These are phyloP conservation scores for Linyphia triangularis DNA, from an alignment of 2,888 invertebrate species.

Conservation along the genomic window DNA sequence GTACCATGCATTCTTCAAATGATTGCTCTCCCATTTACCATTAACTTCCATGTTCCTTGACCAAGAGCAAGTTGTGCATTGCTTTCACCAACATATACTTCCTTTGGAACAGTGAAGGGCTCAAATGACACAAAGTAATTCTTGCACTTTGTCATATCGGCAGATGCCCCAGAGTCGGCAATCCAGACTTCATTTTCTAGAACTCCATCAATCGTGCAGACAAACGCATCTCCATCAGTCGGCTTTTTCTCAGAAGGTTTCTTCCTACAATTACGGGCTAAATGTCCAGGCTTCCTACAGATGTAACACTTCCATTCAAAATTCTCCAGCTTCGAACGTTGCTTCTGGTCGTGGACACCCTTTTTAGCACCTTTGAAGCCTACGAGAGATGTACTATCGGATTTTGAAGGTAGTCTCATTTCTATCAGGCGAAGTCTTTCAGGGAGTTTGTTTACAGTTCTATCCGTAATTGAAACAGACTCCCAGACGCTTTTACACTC, in stretches of 20 bases:
- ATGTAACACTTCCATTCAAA: constrained; percentile 6
- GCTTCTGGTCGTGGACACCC: too few species aligned
- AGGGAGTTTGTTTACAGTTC: constrained; percentile 24
- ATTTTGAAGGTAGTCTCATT: constrained; percentile 18
- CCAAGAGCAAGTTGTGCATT: constrained; percentile 2
- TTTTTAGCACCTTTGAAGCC: not conserved
- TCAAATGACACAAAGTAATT: not conserved
- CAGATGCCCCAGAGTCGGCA: constrained; percentile 38
- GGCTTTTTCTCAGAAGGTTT: not conserved
- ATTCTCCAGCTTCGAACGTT: not conserved
- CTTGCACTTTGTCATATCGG: constrained; percentile 16
- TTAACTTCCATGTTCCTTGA: not conserved
- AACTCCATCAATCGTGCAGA: not conserved
- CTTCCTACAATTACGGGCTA: constrained; percentile 15
- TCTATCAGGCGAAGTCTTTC: constrained; percentile 26
- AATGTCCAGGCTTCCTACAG: constrained; percentile 2
- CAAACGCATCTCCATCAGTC: constrained; percentile 18
- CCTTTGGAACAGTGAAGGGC: not conserved
- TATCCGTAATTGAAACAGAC: not conserved
- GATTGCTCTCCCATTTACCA: not conserved
- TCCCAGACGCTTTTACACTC: constrained; percentile 40
- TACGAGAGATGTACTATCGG: not conserved
- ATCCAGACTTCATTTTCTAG: constrained; percentile 5
- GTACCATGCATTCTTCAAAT: constrained; percentile 10
- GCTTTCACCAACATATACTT: not conserved